Evolutionary conservation across 2,113 vertebrate genomes (phyloP), one percentile per base, ranked within the genome.

Genomic region (Cettia cetti): DNA sequence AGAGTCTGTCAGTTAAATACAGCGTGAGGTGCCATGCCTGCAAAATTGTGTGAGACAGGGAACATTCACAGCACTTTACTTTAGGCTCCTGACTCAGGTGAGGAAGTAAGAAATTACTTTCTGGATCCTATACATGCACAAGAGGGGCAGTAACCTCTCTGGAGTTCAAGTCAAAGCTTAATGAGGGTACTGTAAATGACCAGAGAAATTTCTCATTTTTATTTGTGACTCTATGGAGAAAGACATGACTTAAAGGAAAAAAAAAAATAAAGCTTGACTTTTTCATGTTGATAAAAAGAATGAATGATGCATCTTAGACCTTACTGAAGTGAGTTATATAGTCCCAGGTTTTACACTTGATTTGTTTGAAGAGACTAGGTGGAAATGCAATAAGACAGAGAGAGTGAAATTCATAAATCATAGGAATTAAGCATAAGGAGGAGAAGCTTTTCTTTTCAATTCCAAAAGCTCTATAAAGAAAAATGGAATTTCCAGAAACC

Each of bases 401-500:
- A 23, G 15, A 90, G 63, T 40, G 40, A 82, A 63, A 54, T 47
- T 76, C 19, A 15, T 84, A 94, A 94, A 89, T 84, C 70, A 79
- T 3, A 68, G 53, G 65, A 94, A 85, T 87, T 79, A 85, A 82
- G 53, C 39, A 13, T 94, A 94, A 87, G 39, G 35, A 91, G 27
- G 30, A 85, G 31, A 79, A 82, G 59, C 37, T 79, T 90, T 88
- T 49, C 20, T 93, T 92, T 95, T 82, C 66, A 79, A 31, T 90
- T 69, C 78, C 69, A 53, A 40, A 69, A 79, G 49, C 65, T 57
- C 37, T 52, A 30, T 45, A n/a, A 91, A 87, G 17, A 14, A 82
- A 95, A 92, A 93, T 8, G 30, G 57, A 90, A 72, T 79, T 81
- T 79, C 65, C n/a, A 76, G 66, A 96, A 92, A 84, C 76, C 49